Base-by-base conservation (phyloP, 2,888 invertebrate genomes). In the Caenorhabditis sp. region DNA sequence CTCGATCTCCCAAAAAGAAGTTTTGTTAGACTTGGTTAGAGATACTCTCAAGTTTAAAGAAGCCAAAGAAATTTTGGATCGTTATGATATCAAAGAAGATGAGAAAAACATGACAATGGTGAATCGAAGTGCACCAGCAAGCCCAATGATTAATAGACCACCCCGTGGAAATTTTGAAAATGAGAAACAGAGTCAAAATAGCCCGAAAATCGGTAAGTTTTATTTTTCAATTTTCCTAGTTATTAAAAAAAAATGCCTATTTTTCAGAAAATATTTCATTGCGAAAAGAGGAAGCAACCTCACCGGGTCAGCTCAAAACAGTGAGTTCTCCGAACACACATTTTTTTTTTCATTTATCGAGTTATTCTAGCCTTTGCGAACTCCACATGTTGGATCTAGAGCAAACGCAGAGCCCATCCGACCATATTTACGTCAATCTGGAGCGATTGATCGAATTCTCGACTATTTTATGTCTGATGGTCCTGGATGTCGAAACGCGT, bases 401-500 rank as follows among this genome's bases (percentile, higher is more conserved):
- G 31, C 5, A 3, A 68, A 66, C n/a, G 66, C 73, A 12, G 58
- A 23, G 19, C 66, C 74, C 37, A 19, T 64, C 43, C 74, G 69
- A 24, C 69, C 74, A 21, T 74, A 53, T 60, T 66, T 81, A 64
- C 67, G 77, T 63, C 58, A 71, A 70, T 55, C 67, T 49, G 97
- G 97, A 89, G 90, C 93, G 43, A 88, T 96, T 74, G 97, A 97
- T 89, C 93, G 93, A 86, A 90, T 97, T 84, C 92, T 99, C 19
- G 97, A 99, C 88, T 95, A 93, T 88, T 89, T 99, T 72, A 92
- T 97, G 53, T 96, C 95, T 53, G 97, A 99, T 88, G 97, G 97
- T 0, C 96, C 97, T 26, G 92, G 92, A 73, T 94, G 95, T 89
- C 92, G 97, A 55, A 97, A 93, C 90, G 99, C 97, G 23, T 91